phyloP scores from a whole-genome alignment of 2,113 vertebrate genomes.

The Siniperca chuatsi region DNA sequence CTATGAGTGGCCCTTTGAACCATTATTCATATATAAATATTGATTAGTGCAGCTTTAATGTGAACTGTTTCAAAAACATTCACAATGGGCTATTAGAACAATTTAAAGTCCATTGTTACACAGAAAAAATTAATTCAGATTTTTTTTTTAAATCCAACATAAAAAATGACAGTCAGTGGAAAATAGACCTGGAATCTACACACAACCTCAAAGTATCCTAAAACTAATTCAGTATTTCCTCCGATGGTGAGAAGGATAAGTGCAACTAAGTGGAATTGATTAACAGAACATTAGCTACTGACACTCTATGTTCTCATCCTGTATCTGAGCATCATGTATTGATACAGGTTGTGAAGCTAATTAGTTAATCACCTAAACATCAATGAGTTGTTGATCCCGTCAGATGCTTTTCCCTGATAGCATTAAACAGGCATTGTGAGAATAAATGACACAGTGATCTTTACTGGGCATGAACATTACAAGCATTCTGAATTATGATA shows the following conservation, averaged over 20 bases:
- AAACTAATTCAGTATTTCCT: background rate
- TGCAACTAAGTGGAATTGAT: background rate
- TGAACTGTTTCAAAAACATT: no score
- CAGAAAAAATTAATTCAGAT: no score
- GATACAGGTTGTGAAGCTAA: constrained; percentile 7
- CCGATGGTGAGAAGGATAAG: no score
- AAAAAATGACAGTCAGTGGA: background rate
- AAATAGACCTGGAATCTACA: background rate
- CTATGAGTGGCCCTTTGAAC: no score
- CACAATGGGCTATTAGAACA: no score
- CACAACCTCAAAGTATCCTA: background rate
- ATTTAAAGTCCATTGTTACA: no score
- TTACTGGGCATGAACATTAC: no score
- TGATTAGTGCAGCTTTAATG: no score
- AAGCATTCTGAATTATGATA: no score
- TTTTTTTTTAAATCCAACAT: no score
- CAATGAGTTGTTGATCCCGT: background rate
- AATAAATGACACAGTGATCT: no score
- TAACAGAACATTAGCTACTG: background rate
- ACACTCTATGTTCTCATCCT: background rate
- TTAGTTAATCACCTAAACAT: background rate
- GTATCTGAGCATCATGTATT: background rate
- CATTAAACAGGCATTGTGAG: background rate
- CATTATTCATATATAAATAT: no score
- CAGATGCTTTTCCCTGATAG: background rate